Percentiles rank a stretch among this genome's conserved stretches.
phyloP scores from a whole-genome alignment of 2,113 vertebrate genomes.

The Heterocephalus glaber region DNA sequence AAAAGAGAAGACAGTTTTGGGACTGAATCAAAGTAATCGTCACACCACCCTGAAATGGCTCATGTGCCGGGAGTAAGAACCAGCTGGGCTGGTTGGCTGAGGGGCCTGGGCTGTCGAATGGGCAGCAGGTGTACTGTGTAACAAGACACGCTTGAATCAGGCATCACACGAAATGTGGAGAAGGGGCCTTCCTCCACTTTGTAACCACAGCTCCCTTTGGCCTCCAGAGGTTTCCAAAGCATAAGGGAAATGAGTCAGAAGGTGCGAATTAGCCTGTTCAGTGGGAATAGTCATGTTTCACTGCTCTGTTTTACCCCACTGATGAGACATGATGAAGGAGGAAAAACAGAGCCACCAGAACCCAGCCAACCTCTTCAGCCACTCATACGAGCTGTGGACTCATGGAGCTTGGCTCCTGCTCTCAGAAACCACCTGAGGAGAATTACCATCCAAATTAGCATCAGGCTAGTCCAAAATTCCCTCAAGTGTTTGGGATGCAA shows the following conservation, averaged over 20 bases:
- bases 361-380: conserved; percentile 64
- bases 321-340: conserved; percentile 74
- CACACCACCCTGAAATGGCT: conserved; percentile 41
- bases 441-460: conserved; percentile 76
- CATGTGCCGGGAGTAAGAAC: not conserved
- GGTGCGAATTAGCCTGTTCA: conserved; percentile 84
- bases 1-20: not conserved
- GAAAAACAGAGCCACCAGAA: conserved; percentile 75
- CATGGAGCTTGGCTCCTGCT: conserved; percentile 77
- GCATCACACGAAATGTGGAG: conserved; percentile 68
- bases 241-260: conserved; percentile 85
- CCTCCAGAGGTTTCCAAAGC: conserved; percentile 82
- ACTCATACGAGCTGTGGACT: conserved; percentile 76
- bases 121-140: conserved; percentile 85
- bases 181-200: conserved; percentile 82
- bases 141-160: conserved; percentile 78
- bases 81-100: conserved; percentile 41
- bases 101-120: conserved; percentile 62
- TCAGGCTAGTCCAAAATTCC: conserved; percentile 69
- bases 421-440: conserved; percentile 77
- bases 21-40: conserved; percentile 66
- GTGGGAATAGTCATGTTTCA: conserved; percentile 85
- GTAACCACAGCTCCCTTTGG: conserved; percentile 79
- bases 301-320: conserved; percentile 81
- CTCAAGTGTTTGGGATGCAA: not conserved